Conservation (phyloP, 2,888 invertebrate species). For the Hipparchia sbordonii region DNA sequence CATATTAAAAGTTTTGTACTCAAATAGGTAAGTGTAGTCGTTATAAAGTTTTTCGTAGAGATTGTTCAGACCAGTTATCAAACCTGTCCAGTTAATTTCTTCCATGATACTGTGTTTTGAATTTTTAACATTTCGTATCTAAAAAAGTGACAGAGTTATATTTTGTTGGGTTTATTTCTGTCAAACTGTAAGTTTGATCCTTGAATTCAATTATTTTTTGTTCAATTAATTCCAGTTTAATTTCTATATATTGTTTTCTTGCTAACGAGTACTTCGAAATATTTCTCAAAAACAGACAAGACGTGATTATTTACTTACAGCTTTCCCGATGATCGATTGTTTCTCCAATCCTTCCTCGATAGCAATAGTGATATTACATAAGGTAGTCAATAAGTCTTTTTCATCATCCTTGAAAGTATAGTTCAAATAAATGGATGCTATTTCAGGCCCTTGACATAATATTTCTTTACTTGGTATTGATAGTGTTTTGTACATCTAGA, state of each 20-base stretch:
- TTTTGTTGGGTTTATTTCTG: background rate
- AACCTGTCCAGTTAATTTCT: constrained; percentile 62
- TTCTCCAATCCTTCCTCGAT: constrained; percentile 61
- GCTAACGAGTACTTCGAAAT: background rate
- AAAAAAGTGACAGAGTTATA: constrained; percentile 20
- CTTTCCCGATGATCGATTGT: constrained; percentile 62
- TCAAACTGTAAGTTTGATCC: background rate
- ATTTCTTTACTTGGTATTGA: constrained; percentile 62
- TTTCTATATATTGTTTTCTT: too few relatives aligned
- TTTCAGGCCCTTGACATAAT: constrained; percentile 58
- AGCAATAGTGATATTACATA: constrained; percentile 60
- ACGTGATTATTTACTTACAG: constrained; percentile 54
- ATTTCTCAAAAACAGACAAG: background rate
- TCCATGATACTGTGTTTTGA: constrained; percentile 48
- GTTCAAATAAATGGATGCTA: constrained; percentile 53
- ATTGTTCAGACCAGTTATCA: constrained; percentile 61
- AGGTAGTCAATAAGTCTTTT: constrained; percentile 46
- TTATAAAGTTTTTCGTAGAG: constrained; percentile 59
- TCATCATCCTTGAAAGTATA: constrained; percentile 48
- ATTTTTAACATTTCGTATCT: constrained; percentile 54
- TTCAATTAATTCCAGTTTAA: too few relatives aligned
- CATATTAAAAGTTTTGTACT: constrained; percentile 64
- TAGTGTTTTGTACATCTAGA: constrained; percentile 66
- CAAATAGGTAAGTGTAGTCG: constrained; percentile 69
- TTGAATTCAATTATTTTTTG: background rate